Percentiles rank a stretch among this genome's conserved stretches.
These are phyloP conservation scores for Chaenocephalus aceratus DNA, from an alignment of 2,113 vertebrate genomes.

Conservation along the genomic window DNA sequence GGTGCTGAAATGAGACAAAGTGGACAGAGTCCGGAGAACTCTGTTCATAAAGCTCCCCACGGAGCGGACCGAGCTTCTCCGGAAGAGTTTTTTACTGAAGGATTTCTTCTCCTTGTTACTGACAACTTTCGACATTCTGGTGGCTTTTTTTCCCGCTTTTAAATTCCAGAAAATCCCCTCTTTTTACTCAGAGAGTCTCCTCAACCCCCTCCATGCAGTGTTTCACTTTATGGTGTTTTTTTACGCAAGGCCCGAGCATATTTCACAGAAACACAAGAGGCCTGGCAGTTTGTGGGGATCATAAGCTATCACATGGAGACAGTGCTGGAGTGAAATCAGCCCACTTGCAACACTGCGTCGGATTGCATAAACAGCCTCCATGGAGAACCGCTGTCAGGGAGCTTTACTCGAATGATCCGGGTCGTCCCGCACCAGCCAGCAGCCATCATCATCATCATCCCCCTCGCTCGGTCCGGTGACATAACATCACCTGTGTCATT, in stretches of 20 bases:
- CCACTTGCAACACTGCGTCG: conserved; percentile 69
- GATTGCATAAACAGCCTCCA: conserved; percentile 70
- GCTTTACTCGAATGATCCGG: conserved; percentile 23
- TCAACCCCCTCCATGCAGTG: background rate
- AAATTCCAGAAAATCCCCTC: conserved; percentile 17
- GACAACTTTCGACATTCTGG: conserved; percentile 81
- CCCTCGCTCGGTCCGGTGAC: conserved; percentile 21
- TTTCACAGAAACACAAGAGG: conserved; percentile 10
- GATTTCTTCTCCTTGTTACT: conserved; percentile 92
- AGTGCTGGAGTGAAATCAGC: conserved; percentile 14
- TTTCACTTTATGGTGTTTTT: conserved; percentile 16
- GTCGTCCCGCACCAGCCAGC: conserved; percentile 51
- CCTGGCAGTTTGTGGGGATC: conserved; percentile 35
- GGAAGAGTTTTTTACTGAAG: conserved; percentile 91
- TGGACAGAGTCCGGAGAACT: conserved; percentile 91
- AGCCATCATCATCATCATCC: conserved; percentile 51
- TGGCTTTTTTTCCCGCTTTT: background rate
- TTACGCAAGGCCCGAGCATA: too few relatives aligned
- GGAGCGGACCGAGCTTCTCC: conserved; percentile 87
- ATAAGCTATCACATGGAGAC: conserved; percentile 28
- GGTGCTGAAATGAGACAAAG: conserved; percentile 88
- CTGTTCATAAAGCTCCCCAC: conserved; percentile 92
- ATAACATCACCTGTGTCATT: conserved; percentile 49
- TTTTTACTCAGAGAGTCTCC: conserved; percentile 32
- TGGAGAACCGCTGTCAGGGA: conserved; percentile 39